Evolutionary conservation across 2,797 vertebrate genomes (phyloP), one percentile per base, ranked within the genome.

Genomic region (Amniataba percoides): DNA sequence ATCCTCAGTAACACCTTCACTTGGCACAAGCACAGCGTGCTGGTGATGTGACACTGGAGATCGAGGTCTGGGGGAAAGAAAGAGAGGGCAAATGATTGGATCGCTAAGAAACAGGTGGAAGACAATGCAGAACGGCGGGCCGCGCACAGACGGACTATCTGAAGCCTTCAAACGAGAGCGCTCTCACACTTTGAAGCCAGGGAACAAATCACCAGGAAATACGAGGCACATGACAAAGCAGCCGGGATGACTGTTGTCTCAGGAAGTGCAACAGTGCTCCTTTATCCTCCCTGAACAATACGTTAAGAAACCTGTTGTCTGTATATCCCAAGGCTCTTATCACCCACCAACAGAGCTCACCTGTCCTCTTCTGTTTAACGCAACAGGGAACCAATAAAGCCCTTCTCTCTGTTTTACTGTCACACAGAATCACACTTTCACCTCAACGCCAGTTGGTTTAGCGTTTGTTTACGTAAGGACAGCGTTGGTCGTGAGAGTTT

Each of bases 281-380:
- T 92, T 91, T 85, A 85, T 91, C 72, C 80, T 60, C 51, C 52
- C 71, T 14, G 16, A 76, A 88, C 81, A 91, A 90, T 78, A 67
- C 43, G 68, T 77, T 71, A 71, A 78, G 49, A 86, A 81, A 85
- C 55, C 67, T 52, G 87, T 89, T 71, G 82, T 88, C 66, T 67
- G 60, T 43, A 25, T n/a, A 72, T 74, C 84, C 84, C 23, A 23
- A 71, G 80, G 78, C 82, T 74, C 90, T 95, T 94, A 95, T 95
- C 93, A 59, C 77, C 88, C 63, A 57, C 58, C 51, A 60, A 80
- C 93, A 95, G 92, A 76, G 86, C 84, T 93, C 93, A 94, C 93
- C 93, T 94, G 94, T 91, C 86, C 72, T 78, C 80, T 85, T 81
- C 56, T 71, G 80, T 94, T 92, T 89, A 90, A 77, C 40, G 84